phyloP scores from a whole-genome alignment of 2,888 invertebrate genomes.

The Drosophila prolongata region DNA sequence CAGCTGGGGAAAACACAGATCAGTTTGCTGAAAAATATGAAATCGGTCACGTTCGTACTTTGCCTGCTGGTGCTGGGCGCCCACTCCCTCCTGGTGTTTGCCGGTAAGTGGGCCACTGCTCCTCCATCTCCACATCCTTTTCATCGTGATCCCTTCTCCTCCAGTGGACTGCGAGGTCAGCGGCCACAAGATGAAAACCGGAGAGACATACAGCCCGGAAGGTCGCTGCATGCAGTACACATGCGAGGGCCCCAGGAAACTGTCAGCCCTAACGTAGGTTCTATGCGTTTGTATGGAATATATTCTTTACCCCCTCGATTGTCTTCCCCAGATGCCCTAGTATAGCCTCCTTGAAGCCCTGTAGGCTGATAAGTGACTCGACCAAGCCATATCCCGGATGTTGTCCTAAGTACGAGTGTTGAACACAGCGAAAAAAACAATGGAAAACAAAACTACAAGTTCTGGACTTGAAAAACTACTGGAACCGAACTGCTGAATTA shows the following conservation, averaged over 20 bases:
- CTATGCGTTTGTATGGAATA: too few species aligned
- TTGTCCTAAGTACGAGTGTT: conserved; percentile 53
- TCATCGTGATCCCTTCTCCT: not conserved
- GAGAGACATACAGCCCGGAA: conserved; percentile 53
- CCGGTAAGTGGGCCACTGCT: conserved; percentile 30
- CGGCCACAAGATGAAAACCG: conserved; percentile 37
- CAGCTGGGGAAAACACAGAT: not conserved
- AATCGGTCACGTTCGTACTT: conserved; percentile 54
- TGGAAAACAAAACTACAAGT: too few species aligned
- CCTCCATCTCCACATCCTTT: not conserved
- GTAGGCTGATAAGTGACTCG: conserved; percentile 54
- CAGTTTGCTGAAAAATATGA: conserved; percentile 41
- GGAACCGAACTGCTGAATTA: too few species aligned
- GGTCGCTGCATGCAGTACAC: conserved; percentile 52
- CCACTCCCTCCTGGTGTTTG: conserved; percentile 50
- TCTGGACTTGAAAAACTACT: too few species aligned
- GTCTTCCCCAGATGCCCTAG: conserved; percentile 53
- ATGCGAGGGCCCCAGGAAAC: conserved; percentile 37
- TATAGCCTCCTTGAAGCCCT: conserved; percentile 37
- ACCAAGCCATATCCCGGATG: conserved; percentile 69
- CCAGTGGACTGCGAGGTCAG: conserved; percentile 39
- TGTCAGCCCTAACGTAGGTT: conserved; percentile 52
- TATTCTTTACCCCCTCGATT: not conserved
- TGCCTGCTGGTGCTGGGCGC: conserved; percentile 50
- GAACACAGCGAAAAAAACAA: too few species aligned